Percentiles rank a stretch among this genome's conserved stretches.
Conservation (phyloP, 2,797 vertebrate genomes). For the Sorex maritimensis region DNA sequence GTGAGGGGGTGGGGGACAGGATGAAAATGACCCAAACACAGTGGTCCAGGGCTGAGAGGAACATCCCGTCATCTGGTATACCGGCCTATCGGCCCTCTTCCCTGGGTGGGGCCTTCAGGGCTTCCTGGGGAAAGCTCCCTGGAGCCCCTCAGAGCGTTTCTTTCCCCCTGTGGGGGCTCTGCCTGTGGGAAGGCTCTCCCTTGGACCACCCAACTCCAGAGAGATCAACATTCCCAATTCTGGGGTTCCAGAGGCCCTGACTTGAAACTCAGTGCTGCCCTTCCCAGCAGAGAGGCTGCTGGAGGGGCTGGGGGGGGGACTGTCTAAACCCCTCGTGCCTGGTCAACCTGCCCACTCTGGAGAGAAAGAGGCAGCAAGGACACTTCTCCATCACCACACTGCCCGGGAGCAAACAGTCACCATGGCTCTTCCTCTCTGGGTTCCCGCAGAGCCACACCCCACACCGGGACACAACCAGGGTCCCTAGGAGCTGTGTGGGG, state of each 20-base stretch:
- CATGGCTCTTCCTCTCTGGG: neutral
- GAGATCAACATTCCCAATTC: neutral
- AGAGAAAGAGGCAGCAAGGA: neutral
- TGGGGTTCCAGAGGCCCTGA: neutral
- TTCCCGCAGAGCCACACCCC: neutral
- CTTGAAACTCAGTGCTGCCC: neutral
- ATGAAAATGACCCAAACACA: conserved; percentile 14
- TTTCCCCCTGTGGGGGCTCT: neutral
- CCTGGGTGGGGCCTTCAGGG: neutral
- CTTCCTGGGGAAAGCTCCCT: neutral
- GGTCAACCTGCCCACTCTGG: neutral
- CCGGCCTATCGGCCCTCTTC: neutral
- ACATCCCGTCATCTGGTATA: neutral
- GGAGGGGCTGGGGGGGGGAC: neutral
- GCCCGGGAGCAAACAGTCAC: neutral
- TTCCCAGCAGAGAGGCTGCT: neutral
- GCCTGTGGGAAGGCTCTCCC: neutral
- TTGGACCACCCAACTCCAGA: neutral
- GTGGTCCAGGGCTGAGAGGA: conserved; percentile 8
- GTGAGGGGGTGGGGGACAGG: neutral
- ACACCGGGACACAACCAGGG: no score
- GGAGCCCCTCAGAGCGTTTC: neutral
- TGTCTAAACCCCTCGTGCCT: neutral
- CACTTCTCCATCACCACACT: neutral
- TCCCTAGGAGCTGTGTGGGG: neutral